Evolutionary conservation across 2,888 invertebrate species (phyloP), one percentile per base, ranked within the genome.

Genomic region (Lamellibrachia columna): DNA sequence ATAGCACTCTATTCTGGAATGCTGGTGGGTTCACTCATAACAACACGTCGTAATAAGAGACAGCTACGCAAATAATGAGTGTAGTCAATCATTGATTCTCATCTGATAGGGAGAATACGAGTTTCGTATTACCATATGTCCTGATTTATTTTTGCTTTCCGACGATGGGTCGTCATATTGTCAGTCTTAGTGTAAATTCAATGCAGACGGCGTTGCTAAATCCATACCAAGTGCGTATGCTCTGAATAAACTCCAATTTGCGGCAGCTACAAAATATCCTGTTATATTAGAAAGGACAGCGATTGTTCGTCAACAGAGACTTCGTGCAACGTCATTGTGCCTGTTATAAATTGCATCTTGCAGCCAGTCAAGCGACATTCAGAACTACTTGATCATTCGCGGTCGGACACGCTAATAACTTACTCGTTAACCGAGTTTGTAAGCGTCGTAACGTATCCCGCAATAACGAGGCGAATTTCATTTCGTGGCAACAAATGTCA

Each of bases 401-500:
- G 15, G 22, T 75, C 22, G 15, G 75, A 75, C 75, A 75, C 75
- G 75, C 22, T 75, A 75, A 75, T 75, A 75, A 75, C 75, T 6
- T 15, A 75, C 15, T 75, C 22, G n/a, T n/a, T 75, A 75, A 75
- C 22, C n/a, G 75, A 75, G 75, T 75, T 75, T 75, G 75, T 75
- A 15, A 75, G 75, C 75, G n/a, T 15, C 75, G 75, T 75, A 75
- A 75, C 75, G 75, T 75, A 75, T 75, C 75, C 75, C 15, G 75
- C 75, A 22, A 75, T 75, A 75, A 75, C n/a, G 75, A 75, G n/a
- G 75, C 75, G 22, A 75, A 75, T 15, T 75, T 75, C 15, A 75
- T 75, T 75, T 75, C 75, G n/a, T 75, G 22, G 75, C 75, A 75
- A n/a, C 75, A n/a, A 75, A 75, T 75, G 75, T 75, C 75, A 75